These are phyloP conservation scores for Trichogramma dendrolimi DNA, from an alignment of 2,888 invertebrate species.

Conservation along the genomic window DNA sequence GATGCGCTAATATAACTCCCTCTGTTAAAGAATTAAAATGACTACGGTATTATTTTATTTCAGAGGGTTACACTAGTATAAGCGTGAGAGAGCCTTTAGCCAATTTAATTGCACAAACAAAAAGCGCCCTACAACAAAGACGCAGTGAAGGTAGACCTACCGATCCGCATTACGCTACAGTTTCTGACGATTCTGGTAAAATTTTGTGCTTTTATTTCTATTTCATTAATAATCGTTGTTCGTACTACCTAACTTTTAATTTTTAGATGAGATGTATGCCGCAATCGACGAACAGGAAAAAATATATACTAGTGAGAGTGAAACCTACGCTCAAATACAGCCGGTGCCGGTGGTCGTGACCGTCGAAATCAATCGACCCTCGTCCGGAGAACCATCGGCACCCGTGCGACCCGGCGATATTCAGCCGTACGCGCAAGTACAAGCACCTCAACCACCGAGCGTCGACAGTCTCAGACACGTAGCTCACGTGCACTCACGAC, in stretches of 20 bases:
- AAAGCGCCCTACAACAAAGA: conserved; percentile 49
- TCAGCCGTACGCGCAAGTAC: conserved; percentile 42
- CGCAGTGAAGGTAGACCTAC: conserved; percentile 43
- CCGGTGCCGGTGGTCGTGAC: conserved; percentile 49
- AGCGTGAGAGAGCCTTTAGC: conserved; percentile 86
- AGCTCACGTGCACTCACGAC: conserved; percentile 60
- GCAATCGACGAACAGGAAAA: conserved; percentile 75
- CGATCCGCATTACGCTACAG: conserved; percentile 81
- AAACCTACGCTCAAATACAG: conserved; percentile 82
- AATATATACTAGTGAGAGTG: conserved; percentile 73
- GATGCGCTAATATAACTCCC: not conserved
- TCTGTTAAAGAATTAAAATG: conserved; percentile 6
- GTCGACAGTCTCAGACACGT: conserved; percentile 61
- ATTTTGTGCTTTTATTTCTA: not conserved
- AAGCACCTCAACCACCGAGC: conserved; percentile 59
- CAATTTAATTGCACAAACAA: conserved; percentile 67
- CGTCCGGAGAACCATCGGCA: conserved; percentile 45
- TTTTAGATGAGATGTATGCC: conserved; percentile 81
- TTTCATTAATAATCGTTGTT: not conserved
- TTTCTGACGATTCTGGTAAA: conserved; percentile 83
- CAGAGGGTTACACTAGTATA: conserved; percentile 88
- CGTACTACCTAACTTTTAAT: not conserved
- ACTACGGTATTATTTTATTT: conserved; percentile 35
- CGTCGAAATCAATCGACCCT: conserved; percentile 50
- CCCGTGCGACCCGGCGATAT: conserved; percentile 44